Evolutionary conservation across 2,888 invertebrate species (phyloP).

Genomic region (Stenchaetothrips biformis): DNA sequence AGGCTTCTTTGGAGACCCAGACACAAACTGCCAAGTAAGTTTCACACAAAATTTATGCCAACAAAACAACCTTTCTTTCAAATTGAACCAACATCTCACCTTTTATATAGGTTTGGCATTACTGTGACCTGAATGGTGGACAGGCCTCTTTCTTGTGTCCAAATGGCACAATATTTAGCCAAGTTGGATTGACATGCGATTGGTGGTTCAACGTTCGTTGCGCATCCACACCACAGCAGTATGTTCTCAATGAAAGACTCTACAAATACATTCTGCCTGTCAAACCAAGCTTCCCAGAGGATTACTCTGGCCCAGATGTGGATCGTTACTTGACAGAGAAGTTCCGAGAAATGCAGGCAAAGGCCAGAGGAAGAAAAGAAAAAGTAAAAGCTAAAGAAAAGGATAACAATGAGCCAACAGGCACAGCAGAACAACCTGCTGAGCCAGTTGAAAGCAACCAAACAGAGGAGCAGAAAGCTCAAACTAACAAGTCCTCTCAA

Average conservation of each 20-base stretch:
- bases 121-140: conserved; percentile 84
- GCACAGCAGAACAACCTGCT: background rate
- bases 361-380: conserved; percentile 61
- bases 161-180: conserved; percentile 86
- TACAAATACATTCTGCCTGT: conserved; percentile 84
- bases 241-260: conserved; percentile 80
- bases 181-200: conserved; percentile 81
- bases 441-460: conserved; percentile 17
- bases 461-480: conserved; percentile 10
- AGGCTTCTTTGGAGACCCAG: conserved; percentile 85
- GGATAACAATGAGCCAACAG: background rate
- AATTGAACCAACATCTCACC: conserved; percentile 29
- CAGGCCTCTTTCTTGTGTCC: conserved; percentile 86
- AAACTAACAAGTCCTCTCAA: background rate
- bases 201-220: conserved; percentile 93
- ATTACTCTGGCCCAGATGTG: conserved; percentile 81
- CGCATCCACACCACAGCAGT: conserved; percentile 73
- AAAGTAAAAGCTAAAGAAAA: conserved; percentile 41
- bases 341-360: conserved; percentile 81
- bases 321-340: conserved; percentile 79
- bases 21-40: conserved; percentile 75
- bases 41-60: background rate
- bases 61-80: background rate
- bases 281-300: conserved; percentile 84
- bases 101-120: conserved; percentile 74